Conservation (phyloP, 1,140 invertebrate species). For the Matsumurasca onukii region DNA sequence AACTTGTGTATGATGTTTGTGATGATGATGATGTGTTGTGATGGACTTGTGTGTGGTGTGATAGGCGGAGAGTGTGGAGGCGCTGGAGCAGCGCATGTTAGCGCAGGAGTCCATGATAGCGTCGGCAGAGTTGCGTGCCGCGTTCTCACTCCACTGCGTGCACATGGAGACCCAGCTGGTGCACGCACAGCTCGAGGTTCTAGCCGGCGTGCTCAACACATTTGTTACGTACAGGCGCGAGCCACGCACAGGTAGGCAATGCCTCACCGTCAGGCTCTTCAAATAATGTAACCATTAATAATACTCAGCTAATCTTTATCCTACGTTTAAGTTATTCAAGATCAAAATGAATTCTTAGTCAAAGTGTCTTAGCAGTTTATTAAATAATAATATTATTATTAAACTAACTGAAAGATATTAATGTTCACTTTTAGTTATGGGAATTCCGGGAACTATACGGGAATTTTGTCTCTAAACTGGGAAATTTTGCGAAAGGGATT, state of each 20-base stretch:
- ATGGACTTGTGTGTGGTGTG: too few relatives aligned
- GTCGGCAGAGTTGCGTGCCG: conserved; percentile 67
- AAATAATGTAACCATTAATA: too few relatives aligned
- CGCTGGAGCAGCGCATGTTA: conserved; percentile 66
- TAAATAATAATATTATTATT: background rate
- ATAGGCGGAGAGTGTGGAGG: conserved; percentile 65
- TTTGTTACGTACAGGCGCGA: conserved; percentile 61
- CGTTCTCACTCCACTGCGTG: conserved; percentile 69
- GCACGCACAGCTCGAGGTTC: conserved; percentile 65
- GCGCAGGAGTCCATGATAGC: conserved; percentile 69
- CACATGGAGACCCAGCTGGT: conserved; percentile 71
- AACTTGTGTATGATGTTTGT: too few relatives aligned
- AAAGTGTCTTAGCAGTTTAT: background rate
- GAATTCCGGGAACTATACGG: too few relatives aligned
- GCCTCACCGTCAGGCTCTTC: too few relatives aligned
- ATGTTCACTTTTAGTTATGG: conserved; percentile 5
- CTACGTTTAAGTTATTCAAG: conserved; percentile 24
- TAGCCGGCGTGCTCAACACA: conserved; percentile 61
- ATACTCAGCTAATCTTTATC: too few relatives aligned
- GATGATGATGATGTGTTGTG: too few relatives aligned
- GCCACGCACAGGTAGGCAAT: conserved; percentile 64
- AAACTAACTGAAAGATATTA: background rate
- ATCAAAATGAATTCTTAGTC: conserved; percentile 13
- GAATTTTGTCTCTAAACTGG: too few relatives aligned
- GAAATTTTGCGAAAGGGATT: too few relatives aligned